Base-by-base conservation (phyloP, 2,797 vertebrate genomes). In the Gorsachius magnificus region DNA sequence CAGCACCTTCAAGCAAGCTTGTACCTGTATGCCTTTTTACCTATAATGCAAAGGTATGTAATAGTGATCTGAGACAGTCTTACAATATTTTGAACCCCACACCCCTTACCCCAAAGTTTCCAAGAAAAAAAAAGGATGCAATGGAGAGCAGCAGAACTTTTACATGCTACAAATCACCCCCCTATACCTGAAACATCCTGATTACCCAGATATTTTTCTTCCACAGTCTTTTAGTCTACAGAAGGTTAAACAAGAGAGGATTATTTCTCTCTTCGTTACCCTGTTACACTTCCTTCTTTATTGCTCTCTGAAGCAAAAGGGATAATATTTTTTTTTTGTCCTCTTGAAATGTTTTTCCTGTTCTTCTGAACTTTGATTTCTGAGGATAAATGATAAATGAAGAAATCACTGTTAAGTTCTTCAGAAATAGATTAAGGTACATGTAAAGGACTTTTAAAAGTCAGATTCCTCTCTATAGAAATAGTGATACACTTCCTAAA, bases 401-500 rank as follows among this genome's bases (percentile, higher is more conserved):
- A 94, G 60, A 90, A 75, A 89, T n/a, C 19, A 51, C 25, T 72
- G 22, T 22, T 80, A 90, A 54, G 9, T 60, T 58, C 72, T 83
- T 69, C 54, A 74, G 79, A 79, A 96, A 72, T 35, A 70, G 61
- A 81, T 75, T 65, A 90, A 78, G 31, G 33, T 63, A 5, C 48
- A 26, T 60, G 65, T 87, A 91, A 90, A 88, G 3, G 14, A 81
- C 35, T 69, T 64, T 51, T 22, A 48, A 68, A 54, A 66, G 36
- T 53, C 33, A 69, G 20, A 2, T 69, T 93, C 45, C 38, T 87
- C 13, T 76, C 45, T 24, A 2, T 14, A 10, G 64, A 79, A 88
- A 89, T 69, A 96, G 15, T 61, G 20, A 38, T 91, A 48, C 31
- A 53, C n/a, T 46, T 88, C 66, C 81, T 92, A 91, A 91, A 97